Evolutionary conservation across 2,888 invertebrate genomes (phyloP).

Genomic region (Stenodema calcarata): DNA sequence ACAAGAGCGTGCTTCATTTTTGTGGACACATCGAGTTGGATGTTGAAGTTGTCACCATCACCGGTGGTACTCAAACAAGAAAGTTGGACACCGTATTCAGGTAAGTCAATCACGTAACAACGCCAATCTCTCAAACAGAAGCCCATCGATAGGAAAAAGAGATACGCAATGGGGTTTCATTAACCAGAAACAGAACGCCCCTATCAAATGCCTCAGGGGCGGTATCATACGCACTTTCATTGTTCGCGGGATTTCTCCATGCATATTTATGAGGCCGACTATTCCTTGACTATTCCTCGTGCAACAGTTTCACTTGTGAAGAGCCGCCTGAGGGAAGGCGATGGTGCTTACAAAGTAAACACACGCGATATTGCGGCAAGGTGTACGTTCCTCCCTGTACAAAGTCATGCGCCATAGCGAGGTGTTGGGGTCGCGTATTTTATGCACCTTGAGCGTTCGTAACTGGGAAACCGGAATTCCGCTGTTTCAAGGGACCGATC

Average conservation of each 20-base stretch:
- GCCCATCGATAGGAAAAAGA: neutral
- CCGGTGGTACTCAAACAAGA: too few species aligned
- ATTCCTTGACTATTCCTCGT: neutral
- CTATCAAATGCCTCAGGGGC: neutral
- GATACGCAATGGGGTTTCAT: neutral
- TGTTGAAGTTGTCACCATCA: too few species aligned
- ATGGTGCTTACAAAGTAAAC: neutral
- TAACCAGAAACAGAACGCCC: neutral
- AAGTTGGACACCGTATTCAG: too few species aligned
- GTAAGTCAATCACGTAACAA: too few species aligned
- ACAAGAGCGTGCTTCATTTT: too few species aligned
- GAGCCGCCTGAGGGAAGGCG: neutral
- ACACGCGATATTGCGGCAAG: neutral
- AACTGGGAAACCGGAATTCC: neutral
- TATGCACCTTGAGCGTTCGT: neutral
- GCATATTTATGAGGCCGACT: neutral
- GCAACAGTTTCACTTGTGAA: neutral
- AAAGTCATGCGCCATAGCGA: neutral
- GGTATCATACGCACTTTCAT: slow-evolving; percentile 1
- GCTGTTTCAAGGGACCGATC: too few species aligned
- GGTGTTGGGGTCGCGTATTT: neutral
- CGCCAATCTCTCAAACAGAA: neutral
- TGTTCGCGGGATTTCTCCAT: neutral
- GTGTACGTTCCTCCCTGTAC: neutral
- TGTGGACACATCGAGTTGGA: too few species aligned